Percentiles rank a stretch among this genome's conserved stretches.
These are phyloP conservation scores for Agrotis puta DNA, from an alignment of 2,888 invertebrate species.

Conservation along the genomic window DNA sequence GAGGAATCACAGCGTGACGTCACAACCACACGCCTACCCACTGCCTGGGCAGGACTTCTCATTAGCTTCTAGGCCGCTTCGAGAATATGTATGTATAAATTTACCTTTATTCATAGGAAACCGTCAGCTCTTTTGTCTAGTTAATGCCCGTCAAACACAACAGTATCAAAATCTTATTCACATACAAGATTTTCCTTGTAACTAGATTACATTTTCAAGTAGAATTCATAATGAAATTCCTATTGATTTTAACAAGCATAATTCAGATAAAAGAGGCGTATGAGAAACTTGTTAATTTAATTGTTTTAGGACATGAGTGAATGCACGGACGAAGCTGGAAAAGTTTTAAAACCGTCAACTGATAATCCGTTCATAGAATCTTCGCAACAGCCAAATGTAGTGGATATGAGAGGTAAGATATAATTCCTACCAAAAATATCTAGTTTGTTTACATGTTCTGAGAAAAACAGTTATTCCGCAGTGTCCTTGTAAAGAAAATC, in stretches of 20 bases:
- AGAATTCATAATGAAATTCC: background rate
- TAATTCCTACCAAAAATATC: too few species aligned
- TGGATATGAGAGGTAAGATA: slow-evolving; percentile 97
- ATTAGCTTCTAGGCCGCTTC: slow-evolving; percentile 92
- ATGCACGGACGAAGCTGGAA: slow-evolving; percentile 94
- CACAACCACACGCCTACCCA: slow-evolving; percentile 89
- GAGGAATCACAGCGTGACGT: slow-evolving; percentile 93
- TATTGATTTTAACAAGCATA: background rate
- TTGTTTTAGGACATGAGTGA: slow-evolving; percentile 94
- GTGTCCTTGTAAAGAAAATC: background rate
- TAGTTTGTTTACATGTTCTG: background rate
- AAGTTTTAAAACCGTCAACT: slow-evolving; percentile 94
- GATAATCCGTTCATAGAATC: slow-evolving; percentile 98
- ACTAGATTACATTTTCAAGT: background rate
- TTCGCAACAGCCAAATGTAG: slow-evolving; percentile 96
- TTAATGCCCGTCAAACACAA: background rate
- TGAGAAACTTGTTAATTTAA: background rate
- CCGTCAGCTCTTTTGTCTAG: background rate
- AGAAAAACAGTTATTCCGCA: background rate
- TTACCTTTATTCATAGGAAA: background rate
- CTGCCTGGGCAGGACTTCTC: slow-evolving; percentile 90
- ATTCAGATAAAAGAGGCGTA: background rate
- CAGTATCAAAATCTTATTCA: background rate
- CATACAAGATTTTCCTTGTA: background rate
- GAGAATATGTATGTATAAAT: slow-evolving; percentile 93